A percentile compares a stretch with the other conserved stretches of the same genome.
phyloP scores from a whole-genome alignment of 2,797 vertebrate genomes.

The Parauchenoglanis ngamensis region DNA sequence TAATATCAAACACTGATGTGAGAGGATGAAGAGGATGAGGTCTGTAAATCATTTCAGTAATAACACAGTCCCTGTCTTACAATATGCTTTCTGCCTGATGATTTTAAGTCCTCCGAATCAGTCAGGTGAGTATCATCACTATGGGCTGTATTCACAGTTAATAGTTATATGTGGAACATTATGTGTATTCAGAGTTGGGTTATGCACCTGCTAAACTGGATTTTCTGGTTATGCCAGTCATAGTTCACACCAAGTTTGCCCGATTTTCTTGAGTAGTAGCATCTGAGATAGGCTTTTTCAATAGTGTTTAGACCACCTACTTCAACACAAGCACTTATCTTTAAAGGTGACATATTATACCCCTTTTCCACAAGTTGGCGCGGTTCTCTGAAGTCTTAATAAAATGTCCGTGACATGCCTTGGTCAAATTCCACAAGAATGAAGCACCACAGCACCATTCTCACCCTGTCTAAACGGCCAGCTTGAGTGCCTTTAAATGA shows the following conservation, averaged over 20 bases:
- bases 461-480: too few relatives aligned
- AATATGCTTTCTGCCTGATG: neutral
- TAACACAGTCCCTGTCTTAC: neutral
- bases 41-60: neutral
- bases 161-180: neutral
- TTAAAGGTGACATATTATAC: neutral
- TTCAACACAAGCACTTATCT: neutral
- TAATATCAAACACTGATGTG: constrained; percentile 8
- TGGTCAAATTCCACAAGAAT: too few relatives aligned
- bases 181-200: too few relatives aligned
- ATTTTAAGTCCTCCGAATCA: neutral
- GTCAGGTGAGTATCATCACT: neutral
- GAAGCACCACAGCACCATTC: too few relatives aligned
- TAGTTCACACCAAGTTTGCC: neutral
- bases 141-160: neutral
- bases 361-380: too few relatives aligned
- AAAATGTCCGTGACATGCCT: too few relatives aligned
- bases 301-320: too few relatives aligned
- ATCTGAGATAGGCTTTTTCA: neutral
- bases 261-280: neutral
- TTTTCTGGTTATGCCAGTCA: neutral
- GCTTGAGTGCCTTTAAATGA: too few relatives aligned
- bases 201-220: too few relatives aligned
- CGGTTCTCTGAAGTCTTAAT: too few relatives aligned
- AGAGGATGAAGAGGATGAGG: neutral